phyloP scores from a whole-genome alignment of 2,113 vertebrate species.

The Cyrtonyx montezumae region DNA sequence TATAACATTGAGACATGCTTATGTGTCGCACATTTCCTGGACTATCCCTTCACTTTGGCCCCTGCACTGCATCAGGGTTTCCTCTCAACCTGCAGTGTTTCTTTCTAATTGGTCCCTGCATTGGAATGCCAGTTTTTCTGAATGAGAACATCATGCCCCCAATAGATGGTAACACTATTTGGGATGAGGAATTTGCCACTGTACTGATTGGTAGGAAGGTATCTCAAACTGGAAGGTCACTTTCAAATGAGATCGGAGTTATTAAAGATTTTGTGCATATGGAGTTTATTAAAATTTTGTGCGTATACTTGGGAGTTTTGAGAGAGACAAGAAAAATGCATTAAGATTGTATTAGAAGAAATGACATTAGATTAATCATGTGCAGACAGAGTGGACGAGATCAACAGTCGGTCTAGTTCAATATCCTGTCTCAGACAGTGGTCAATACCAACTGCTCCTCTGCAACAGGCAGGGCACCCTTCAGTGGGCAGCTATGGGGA shows the following conservation, averaged over 20 bases:
- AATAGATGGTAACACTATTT: fast-evolving
- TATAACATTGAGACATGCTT: background rate
- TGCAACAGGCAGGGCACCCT: background rate
- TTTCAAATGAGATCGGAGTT: background rate
- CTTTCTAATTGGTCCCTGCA: background rate
- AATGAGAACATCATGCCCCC: fast-evolving
- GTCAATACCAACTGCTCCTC: conserved; percentile 18
- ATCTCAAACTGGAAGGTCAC: background rate
- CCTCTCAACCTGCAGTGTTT: background rate
- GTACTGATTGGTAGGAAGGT: background rate
- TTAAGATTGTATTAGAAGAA: background rate
- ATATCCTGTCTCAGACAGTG: conserved; percentile 8
- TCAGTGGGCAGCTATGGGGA: conserved; percentile 22
- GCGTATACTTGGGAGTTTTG: background rate
- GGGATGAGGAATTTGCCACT: background rate
- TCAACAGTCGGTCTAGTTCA: background rate
- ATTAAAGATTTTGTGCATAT: background rate
- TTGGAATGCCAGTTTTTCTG: background rate
- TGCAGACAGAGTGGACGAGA: background rate
- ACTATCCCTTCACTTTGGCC: background rate
- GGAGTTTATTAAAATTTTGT: background rate
- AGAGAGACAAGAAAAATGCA: background rate
- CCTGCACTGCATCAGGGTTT: fast-evolving
- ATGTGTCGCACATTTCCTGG: background rate
- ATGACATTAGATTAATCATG: conserved; percentile 11